Percentiles rank a stretch among this genome's conserved stretches.
Evolutionary conservation across 2,888 invertebrate species (phyloP).

Genomic region (Stenolophus ochropezus): DNA sequence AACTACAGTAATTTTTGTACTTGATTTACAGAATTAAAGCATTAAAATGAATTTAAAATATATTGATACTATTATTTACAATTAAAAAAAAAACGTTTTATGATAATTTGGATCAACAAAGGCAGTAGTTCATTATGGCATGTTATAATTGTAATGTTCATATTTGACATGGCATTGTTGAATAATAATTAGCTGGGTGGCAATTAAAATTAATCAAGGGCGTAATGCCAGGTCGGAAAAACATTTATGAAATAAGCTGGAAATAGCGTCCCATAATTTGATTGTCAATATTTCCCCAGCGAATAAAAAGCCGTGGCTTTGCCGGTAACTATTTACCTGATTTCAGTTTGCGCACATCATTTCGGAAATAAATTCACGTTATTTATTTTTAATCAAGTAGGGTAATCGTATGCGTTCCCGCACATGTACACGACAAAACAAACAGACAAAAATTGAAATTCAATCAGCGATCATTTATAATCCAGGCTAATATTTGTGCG

Average conservation of each 20-base stretch:
- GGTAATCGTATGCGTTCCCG: constrained; percentile 34
- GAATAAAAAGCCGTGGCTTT: constrained; percentile 5
- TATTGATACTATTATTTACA: too few relatives aligned
- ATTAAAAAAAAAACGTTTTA: too few relatives aligned
- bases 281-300: constrained; percentile 14
- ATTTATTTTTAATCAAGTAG: constrained; percentile 59
- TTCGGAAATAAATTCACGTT: constrained; percentile 49
- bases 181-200: not conserved
- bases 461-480: constrained; percentile 58
- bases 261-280: constrained; percentile 11
- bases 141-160: too few relatives aligned
- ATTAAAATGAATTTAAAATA: too few relatives aligned
- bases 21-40: too few relatives aligned
- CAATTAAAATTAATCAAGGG: constrained; percentile 2
- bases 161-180: not conserved
- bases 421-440: constrained; percentile 29
- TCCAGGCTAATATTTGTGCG: constrained; percentile 44
- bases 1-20: too few relatives aligned
- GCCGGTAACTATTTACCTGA: constrained; percentile 31
- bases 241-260: not conserved
- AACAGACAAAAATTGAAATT: constrained; percentile 57
- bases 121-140: too few relatives aligned
- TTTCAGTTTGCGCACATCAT: constrained; percentile 38
- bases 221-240: not conserved
- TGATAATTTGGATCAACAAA: too few relatives aligned